phyloP scores from a whole-genome alignment of 2,113 vertebrate genomes.

The Elanoides forficatus region DNA sequence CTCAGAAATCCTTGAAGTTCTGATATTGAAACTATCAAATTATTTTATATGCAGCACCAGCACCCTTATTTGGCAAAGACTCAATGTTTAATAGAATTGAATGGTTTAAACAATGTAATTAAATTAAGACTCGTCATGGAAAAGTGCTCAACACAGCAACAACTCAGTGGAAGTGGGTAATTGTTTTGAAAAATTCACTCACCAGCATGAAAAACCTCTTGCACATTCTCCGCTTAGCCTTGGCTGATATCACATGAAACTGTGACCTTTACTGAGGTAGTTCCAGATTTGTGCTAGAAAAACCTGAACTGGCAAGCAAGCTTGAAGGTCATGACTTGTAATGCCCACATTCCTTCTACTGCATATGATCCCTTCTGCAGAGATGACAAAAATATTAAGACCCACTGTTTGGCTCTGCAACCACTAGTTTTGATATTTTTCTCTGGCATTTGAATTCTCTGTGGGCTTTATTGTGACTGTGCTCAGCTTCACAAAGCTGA shows the following conservation, averaged over 20 bases:
- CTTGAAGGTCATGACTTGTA: not conserved
- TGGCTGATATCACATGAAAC: not conserved
- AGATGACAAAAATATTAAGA: not conserved
- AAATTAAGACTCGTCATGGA: not conserved
- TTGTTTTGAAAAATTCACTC: not conserved
- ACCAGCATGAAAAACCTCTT: not conserved
- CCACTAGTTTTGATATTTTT: not conserved
- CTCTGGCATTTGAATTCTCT: not conserved
- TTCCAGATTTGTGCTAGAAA: not conserved
- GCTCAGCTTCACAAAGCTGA: not conserved
- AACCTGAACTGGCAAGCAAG: not conserved
- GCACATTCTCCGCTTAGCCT: not conserved
- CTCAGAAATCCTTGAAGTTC: not conserved
- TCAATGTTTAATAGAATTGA: not conserved
- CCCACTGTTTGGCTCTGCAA: not conserved
- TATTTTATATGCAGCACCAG: not conserved
- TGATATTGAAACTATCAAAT: not conserved
- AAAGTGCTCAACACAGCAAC: not conserved
- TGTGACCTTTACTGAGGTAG: not conserved
- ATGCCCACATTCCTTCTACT: not conserved
- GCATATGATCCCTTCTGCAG: not conserved
- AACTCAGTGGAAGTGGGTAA: not conserved
- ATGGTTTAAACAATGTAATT: not conserved
- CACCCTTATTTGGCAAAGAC: not conserved
- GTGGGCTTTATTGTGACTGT: not conserved